Conservation (phyloP, 2,888 invertebrate species). For the Lomographa bimaculata region DNA sequence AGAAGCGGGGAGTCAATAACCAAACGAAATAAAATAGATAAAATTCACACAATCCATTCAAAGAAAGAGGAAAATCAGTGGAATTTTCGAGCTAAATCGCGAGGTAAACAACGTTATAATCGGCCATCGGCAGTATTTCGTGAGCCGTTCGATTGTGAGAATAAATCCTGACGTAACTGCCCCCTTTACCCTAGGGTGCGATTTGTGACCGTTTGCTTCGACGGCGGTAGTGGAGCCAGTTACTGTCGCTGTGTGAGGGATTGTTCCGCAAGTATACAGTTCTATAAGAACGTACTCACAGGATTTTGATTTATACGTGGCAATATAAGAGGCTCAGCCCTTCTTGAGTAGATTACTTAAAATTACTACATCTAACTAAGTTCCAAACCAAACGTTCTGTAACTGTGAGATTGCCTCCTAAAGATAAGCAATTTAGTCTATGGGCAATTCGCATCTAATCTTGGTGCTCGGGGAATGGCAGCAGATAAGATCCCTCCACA, state of each 20-base stretch:
- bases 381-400: no score
- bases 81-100: slow-evolving; percentile 7
- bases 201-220: slow-evolving; percentile 29
- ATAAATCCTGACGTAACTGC: slow-evolving; percentile 45
- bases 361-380: no score
- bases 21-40: not conserved
- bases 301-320: no score
- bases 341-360: no score
- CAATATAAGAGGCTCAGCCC: no score
- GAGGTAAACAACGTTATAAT: slow-evolving; percentile 35
- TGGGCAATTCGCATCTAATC: no score
- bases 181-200: slow-evolving; percentile 30
- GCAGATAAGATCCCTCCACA: no score
- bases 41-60: not conserved
- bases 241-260: not conserved
- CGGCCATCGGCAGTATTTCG: slow-evolving; percentile 38
- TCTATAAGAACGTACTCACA: no score
- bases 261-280: no score
- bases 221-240: slow-evolving; percentile 1
- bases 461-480: no score
- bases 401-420: no score
- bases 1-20: not conserved
- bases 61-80: slow-evolving; percentile 2
- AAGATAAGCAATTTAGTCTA: no score
- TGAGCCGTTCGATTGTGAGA: slow-evolving; percentile 33